Evolutionary conservation across 2,113 vertebrate species (phyloP), one percentile per base, ranked within the genome.

Genomic region (Cacatua alba): DNA sequence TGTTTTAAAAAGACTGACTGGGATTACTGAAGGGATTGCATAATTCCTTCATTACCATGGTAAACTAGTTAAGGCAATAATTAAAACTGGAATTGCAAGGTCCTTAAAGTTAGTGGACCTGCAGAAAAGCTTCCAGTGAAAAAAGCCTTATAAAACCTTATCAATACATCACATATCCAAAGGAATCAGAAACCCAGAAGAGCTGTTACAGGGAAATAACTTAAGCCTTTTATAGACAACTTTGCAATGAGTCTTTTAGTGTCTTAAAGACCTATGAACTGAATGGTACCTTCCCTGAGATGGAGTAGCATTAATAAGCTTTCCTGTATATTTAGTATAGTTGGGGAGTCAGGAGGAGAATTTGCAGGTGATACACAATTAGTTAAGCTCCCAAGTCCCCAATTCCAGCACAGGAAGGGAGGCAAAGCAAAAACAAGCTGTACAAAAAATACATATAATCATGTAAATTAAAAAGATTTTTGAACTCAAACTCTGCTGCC

Each of bases 1-100:
- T 80, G 65, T 95, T 95, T 97, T 87, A 46, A 87, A 95, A 93
- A 77, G 53, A 25, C n/a, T 92, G 78, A 57, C 46, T 82, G 77
- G 20, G 44, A 44, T 82, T 60, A 55, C 44, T 2, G 13, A 37
- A 72, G 55, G 39, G 29, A 39, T 92, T 95, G 78, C 89, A 31
- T 94, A 95, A 95, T 92, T 82, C 78, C 70, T 87, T 91, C 90
- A 92, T 85, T 94, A 92, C 75, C 57, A 59, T 5, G 2, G 17
- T 16, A 49, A 94, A 31, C 10, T 75, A 62, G 44, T 69, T 88
- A 74, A 76, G 90, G 64, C 46, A 80, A 74, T 77, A 90, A 95
- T 71, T 86, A 68, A 71, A 92, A 95, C 74, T 29, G 82, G 68
- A 90, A 67, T 95, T 80, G 80, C 39, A 33, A 70, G 63, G 62